These are phyloP conservation scores for Sphaeridia pumilis DNA, from an alignment of 2,888 invertebrate species.

Conservation along the genomic window DNA sequence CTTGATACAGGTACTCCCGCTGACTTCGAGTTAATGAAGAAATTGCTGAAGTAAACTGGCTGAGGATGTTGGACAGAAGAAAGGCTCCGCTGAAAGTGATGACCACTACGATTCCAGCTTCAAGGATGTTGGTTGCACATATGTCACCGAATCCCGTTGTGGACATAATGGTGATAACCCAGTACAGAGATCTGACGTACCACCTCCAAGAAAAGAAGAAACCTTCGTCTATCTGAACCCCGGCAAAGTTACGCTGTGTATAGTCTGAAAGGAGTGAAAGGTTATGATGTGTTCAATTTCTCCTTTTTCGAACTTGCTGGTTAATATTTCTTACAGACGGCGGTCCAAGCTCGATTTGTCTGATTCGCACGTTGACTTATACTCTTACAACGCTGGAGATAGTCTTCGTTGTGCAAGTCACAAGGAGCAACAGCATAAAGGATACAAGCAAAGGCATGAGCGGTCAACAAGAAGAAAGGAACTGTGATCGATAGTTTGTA, in stretches of 20 bases:
- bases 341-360: too few species aligned
- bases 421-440: conserved; percentile 27
- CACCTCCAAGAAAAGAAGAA: too few species aligned
- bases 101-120: conserved; percentile 22
- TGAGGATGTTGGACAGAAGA: conserved; percentile 29
- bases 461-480: conserved; percentile 27
- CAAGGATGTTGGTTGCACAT: conserved; percentile 17
- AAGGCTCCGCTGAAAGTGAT: conserved; percentile 32
- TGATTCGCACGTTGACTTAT: too few species aligned
- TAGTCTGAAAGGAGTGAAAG: too few species aligned
- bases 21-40: conserved; percentile 20
- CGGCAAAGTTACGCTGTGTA: too few species aligned
- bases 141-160: conserved; percentile 33
- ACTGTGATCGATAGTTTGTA: conserved; percentile 28
- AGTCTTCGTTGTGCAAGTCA: too few species aligned
- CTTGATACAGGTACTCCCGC: conserved; percentile 32
- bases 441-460: conserved; percentile 28
- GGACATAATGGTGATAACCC: conserved; percentile 26
- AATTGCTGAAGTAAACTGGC: conserved; percentile 28
- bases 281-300: too few species aligned
- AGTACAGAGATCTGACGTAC: conserved; percentile 29
- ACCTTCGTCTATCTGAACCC: too few species aligned
- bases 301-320: too few species aligned
- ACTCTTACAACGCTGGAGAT: too few species aligned
- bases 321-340: conserved; percentile 10